These are phyloP conservation scores for Spea bombifrons DNA, from an alignment of 2,113 vertebrate species.

Conservation along the genomic window DNA sequence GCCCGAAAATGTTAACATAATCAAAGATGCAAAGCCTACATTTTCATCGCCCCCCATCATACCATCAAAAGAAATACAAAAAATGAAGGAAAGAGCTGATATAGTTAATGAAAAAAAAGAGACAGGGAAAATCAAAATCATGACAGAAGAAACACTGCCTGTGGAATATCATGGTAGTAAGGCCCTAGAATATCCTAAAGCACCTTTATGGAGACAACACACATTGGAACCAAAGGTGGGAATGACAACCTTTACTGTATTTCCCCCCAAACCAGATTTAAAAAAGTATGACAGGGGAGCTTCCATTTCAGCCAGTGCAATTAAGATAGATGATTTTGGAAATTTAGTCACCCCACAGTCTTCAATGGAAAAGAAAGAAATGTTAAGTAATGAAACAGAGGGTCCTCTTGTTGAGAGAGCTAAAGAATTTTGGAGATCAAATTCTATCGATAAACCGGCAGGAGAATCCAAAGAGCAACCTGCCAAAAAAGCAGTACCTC, in stretches of 20 bases:
- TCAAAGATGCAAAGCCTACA: constrained; percentile 25
- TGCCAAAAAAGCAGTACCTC: constrained; percentile 42
- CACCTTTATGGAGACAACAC: constrained; percentile 52
- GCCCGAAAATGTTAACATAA: constrained; percentile 11
- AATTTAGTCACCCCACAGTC: constrained; percentile 73
- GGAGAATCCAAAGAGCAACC: constrained; percentile 51
- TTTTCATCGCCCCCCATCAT: constrained; percentile 38
- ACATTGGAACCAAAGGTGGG: constrained; percentile 73
- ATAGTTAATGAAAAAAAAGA: constrained; percentile 31
- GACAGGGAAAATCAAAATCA: constrained; percentile 30
- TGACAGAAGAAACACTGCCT: constrained; percentile 41
- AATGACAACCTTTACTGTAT: constrained; percentile 87
- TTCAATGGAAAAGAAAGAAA: constrained; percentile 46
- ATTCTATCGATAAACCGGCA: constrained; percentile 60
- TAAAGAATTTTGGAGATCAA: constrained; percentile 80
- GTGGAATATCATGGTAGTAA: constrained; percentile 2
- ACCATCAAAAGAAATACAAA: neutral
- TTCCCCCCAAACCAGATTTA: constrained; percentile 78
- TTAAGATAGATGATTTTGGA: constrained; percentile 90
- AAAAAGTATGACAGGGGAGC: constrained; percentile 59
- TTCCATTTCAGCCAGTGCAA: constrained; percentile 71
- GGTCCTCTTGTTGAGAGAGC: constrained; percentile 63
- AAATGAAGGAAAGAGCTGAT: constrained; percentile 43
- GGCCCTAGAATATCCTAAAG: constrained; percentile 43
- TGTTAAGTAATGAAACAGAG: constrained; percentile 51